phyloP scores from a whole-genome alignment of 2,113 vertebrate species.

The Emydura subglobosa region DNA sequence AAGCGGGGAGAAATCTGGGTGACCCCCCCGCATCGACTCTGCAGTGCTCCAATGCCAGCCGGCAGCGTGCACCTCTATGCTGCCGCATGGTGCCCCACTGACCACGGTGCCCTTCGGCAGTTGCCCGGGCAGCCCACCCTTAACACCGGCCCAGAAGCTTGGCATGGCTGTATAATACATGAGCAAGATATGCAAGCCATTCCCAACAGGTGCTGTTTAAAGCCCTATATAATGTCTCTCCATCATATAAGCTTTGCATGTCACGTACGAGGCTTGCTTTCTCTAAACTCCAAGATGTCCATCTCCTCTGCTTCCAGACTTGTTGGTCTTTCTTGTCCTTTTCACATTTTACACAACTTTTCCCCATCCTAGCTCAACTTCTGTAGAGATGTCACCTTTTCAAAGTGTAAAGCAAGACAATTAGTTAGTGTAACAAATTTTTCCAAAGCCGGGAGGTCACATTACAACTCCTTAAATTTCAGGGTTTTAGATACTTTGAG shows the following conservation, averaged over 20 bases:
- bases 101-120: too few species aligned
- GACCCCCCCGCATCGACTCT: background rate
- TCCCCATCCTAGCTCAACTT: constrained; percentile 54
- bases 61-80: too few species aligned
- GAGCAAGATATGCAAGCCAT: background rate
- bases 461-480: constrained; percentile 60
- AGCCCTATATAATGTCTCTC: background rate
- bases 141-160: background rate
- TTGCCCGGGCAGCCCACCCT: too few species aligned
- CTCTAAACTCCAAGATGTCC: background rate
- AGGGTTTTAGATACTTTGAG: constrained; percentile 60
- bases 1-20: too few species aligned
- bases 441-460: constrained; percentile 56
- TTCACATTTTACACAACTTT: background rate
- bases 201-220: background rate
- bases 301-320: background rate
- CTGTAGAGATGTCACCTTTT: constrained; percentile 56
- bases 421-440: constrained; percentile 71
- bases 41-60: too few species aligned
- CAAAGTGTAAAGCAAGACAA: constrained; percentile 63
- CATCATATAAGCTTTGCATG: background rate
- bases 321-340: background rate
- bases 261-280: background rate
- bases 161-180: background rate
- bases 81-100: too few species aligned